Evolutionary conservation across 2,888 invertebrate species (phyloP), one percentile per base, ranked within the genome.

Genomic region (Eristalis pertinax): DNA sequence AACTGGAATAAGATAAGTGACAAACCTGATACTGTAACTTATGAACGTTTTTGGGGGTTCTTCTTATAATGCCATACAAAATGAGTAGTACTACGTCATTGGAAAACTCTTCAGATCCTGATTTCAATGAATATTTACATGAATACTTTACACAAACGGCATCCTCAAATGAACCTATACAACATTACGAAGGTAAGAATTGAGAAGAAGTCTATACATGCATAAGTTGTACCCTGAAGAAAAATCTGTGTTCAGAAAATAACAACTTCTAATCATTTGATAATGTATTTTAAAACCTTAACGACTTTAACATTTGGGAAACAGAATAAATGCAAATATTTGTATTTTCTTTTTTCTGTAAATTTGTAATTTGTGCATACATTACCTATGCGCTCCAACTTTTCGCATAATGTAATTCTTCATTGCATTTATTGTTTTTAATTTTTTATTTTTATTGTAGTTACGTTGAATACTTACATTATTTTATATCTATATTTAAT

Each of bases 61-160:
- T 83, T 86, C 83, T 62, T 43, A 75, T n/a, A 69, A 87, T 87
- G 87, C 87, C 87, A 87, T 87, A 87, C 79, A 91, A 90, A 88
- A 90, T 91, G 90, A 91, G 89, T 88, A 91, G 90, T 81, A 92
- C 90, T 84, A 89, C 90, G 68, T 90, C 91, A 58, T 89, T 92
- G 90, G 92, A 92, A 75, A 91, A 91, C 84, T 90, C 92, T 77
- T 91, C 92, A 56, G 92, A 93, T 89, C 91, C 92, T 83, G 93
- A 93, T 89, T 93, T 92, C 78, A 92, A 92, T 68, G 93, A 93
- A 89, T 93, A 93, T 78, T 90, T 93, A 63, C 91, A 91, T 69
- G 93, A 93, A 85, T 93, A 92, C 90, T 89, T 92, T 67, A 89
- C 92, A 88, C 93, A 93, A 77, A 91, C 92, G 22, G 91, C 91